phyloP scores from a whole-genome alignment of 2,113 vertebrate genomes.

The Xenus cinereus region DNA sequence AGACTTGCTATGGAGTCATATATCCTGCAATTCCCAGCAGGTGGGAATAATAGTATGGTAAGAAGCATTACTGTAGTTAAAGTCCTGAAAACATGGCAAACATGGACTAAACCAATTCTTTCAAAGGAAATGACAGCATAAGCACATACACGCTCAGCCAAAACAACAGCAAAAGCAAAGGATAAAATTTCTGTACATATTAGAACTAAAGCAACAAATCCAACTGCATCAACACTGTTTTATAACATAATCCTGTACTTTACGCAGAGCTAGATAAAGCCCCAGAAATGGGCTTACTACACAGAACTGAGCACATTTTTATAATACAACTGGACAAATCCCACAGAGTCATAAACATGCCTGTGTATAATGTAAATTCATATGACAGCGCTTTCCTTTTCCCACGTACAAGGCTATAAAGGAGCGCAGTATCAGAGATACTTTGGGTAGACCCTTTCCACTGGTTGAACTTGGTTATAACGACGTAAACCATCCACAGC shows the following conservation, averaged over 20 bases:
- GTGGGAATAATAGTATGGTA: not conserved
- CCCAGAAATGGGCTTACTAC: not conserved
- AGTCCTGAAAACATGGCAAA: not conserved
- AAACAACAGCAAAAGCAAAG: not conserved
- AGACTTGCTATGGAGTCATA: not conserved
- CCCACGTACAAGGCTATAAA: fast-evolving
- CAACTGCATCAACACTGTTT: not conserved
- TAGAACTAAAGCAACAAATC: not conserved
- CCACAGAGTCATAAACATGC: not conserved
- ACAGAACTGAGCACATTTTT: not conserved
- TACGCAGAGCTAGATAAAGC: not conserved
- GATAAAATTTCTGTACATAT: not conserved
- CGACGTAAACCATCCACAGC: not conserved
- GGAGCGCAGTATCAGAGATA: not conserved
- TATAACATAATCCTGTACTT: not conserved
- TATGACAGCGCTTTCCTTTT: not conserved
- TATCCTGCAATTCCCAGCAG: not conserved
- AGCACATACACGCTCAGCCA: not conserved
- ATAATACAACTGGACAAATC: not conserved
- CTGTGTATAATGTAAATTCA: not conserved
- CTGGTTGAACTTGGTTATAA: not conserved
- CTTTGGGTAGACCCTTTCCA: not conserved
- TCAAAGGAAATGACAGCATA: not conserved
- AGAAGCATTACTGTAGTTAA: not conserved
- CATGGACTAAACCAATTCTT: not conserved